Evolutionary conservation across 2,113 vertebrate species (phyloP).

Genomic region (Artemisiospiza belli): DNA sequence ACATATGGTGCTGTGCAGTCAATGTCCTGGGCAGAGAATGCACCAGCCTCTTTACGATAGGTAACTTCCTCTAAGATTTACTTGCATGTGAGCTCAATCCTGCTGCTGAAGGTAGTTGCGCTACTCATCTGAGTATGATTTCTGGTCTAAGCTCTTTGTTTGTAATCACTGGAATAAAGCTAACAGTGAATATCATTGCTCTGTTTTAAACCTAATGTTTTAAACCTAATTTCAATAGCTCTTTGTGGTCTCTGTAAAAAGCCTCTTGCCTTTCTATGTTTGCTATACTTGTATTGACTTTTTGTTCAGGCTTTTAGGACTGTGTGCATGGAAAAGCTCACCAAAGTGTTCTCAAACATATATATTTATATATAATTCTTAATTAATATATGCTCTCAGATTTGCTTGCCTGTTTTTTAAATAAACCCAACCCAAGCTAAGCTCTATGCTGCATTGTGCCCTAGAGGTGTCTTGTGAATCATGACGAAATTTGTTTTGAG

Average conservation of each 20-base stretch:
- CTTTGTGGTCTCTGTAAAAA: background rate
- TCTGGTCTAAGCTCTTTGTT: background rate
- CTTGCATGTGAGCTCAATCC: background rate
- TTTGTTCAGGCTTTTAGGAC: background rate
- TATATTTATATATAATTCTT: background rate
- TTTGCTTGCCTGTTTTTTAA: background rate
- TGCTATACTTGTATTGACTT: background rate
- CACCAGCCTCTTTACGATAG: slow-evolving; percentile 74
- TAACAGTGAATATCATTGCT: background rate
- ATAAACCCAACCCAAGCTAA: background rate
- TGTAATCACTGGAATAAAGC: background rate
- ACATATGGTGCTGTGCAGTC: slow-evolving; percentile 75
- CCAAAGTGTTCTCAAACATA: background rate
- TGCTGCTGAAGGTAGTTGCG: background rate
- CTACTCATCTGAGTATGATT: background rate
- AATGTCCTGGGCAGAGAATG: slow-evolving; percentile 76
- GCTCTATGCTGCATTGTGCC: background rate
- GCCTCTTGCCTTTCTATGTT: background rate
- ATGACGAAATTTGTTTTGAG: background rate
- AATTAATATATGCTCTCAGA: background rate
- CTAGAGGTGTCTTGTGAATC: background rate
- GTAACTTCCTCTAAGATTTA: slow-evolving; percentile 50
- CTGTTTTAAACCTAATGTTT: background rate
- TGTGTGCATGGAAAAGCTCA: background rate
- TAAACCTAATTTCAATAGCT: background rate